These are phyloP conservation scores for Oxygymnocypris stewartii DNA, from an alignment of 2,113 vertebrate genomes.

Conservation along the genomic window DNA sequence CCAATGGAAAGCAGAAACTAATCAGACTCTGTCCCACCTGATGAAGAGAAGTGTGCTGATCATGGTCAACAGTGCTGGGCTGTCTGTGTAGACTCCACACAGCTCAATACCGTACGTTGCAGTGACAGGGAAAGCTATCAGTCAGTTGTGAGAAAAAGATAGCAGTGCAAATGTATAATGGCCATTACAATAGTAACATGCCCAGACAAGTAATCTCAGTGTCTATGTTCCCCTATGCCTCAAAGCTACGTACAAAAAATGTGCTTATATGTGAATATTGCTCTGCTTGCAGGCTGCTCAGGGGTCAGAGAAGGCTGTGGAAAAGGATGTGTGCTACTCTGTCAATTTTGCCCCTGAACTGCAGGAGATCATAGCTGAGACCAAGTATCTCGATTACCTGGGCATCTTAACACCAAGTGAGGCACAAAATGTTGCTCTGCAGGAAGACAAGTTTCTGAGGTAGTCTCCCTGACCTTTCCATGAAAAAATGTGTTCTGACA, in stretches of 20 bases:
- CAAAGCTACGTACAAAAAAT: neutral
- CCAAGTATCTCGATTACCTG: conserved; percentile 81
- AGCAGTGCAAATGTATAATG: neutral
- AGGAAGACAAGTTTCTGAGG: conserved; percentile 82
- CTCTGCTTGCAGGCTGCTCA: conserved; percentile 13
- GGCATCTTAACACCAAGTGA: conserved; percentile 78
- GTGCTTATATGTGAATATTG: neutral
- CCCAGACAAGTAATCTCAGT: neutral
- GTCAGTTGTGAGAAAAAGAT: neutral
- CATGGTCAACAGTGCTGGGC: conserved; percentile 45
- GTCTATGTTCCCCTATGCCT: neutral
- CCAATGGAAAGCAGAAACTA: conserved; percentile 73
- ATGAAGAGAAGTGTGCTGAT: conserved; percentile 81
- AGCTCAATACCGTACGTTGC: conserved; percentile 59
- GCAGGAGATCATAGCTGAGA: conserved; percentile 82
- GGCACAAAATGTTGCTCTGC: conserved; percentile 79
- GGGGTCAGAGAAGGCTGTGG: conserved; percentile 32
- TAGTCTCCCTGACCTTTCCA: conserved; percentile 55
- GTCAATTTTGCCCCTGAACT: conserved; percentile 84
- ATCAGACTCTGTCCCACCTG: conserved; percentile 70
- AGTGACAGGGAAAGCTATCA: neutral
- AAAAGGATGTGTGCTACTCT: conserved; percentile 59
- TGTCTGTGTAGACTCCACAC: conserved; percentile 32
- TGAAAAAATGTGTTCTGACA: neutral
- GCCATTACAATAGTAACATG: neutral